These are phyloP conservation scores for Gadus chalcogrammus DNA, from an alignment of 2,113 vertebrate species.

Conservation along the genomic window DNA sequence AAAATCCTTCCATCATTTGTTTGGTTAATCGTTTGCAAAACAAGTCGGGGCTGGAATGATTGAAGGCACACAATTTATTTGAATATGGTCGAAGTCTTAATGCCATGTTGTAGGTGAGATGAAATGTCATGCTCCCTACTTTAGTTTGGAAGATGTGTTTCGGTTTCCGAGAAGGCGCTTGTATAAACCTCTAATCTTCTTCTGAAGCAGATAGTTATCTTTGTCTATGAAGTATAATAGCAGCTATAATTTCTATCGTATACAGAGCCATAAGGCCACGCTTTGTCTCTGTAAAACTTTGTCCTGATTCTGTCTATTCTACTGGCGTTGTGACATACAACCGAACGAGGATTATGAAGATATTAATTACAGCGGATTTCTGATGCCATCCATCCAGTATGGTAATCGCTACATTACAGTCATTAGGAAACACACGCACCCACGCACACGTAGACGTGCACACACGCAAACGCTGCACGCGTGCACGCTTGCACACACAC, in stretches of 20 bases:
- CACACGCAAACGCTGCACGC: background rate
- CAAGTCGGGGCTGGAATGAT: conserved; percentile 71
- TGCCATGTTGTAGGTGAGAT: conserved; percentile 65
- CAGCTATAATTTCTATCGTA: conserved; percentile 65
- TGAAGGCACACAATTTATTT: conserved; percentile 66
- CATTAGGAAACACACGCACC: conserved; percentile 48
- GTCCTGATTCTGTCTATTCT: conserved; percentile 55
- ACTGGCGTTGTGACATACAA: conserved; percentile 48
- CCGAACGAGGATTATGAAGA: conserved; percentile 73
- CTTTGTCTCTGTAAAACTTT: conserved; percentile 68
- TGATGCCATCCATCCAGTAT: conserved; percentile 75
- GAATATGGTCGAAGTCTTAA: conserved; percentile 49
- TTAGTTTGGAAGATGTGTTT: conserved; percentile 63
- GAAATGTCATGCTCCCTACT: conserved; percentile 61
- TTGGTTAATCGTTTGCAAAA: conserved; percentile 84
- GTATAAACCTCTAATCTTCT: conserved; percentile 76
- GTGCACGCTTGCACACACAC: background rate
- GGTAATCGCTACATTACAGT: conserved; percentile 77
- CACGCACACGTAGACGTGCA: too few species aligned
- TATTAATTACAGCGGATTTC: conserved; percentile 78
- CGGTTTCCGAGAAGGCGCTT: conserved; percentile 67
- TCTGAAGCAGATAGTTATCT: conserved; percentile 73
- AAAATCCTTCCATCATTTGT: conserved; percentile 77
- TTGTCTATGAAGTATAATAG: conserved; percentile 70
- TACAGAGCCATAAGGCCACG: conserved; percentile 54